Base-by-base conservation (phyloP, 2,797 vertebrate genomes). In the Helostoma temminkii region DNA sequence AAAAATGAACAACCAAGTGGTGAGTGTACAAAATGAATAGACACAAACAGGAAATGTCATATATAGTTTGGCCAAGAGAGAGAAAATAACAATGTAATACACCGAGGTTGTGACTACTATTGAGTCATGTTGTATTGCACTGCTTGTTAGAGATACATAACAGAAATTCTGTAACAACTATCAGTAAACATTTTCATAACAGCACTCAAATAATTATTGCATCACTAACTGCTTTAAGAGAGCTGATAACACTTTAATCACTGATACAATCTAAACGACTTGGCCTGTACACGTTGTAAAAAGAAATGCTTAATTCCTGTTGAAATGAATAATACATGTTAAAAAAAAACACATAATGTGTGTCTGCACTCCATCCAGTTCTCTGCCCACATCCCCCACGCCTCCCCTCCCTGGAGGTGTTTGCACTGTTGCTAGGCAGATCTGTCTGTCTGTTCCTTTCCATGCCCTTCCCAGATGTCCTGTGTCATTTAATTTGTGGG, bases 361-460 rank as follows among this genome's bases (percentile, higher is more conserved):
- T 58, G 74, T 75, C 64, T 77, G 70, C 53, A 9, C 58, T 70
- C 48, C 39, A 56, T 78, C 84, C 48, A 77, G 52, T 59, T 75
- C 56, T 16, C 59, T 68, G 57, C 72, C 46, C 26, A 34, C 80
- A 64, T 36, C 54, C 66, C 81, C 71, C 68, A 76, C 46, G 0
- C 50, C 32, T 65, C 65, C 72, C 64, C 66, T 86, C 78, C 69
- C 78, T 15, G 5, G 60, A 76, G 80, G 59, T 80, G 84, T 86
- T 83, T 82, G 68, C 45, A 30, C 85, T 88, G 92, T 91, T 90
- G 85, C 88, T 87, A 89, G 88, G 90, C 90, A 91, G 90, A 89
- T 84, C 45, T 77, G 15, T 66, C 48, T 14, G 19, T 63, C 66
- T 65, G 22, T 76, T 55, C 72, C 52, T 66, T n/a, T 30, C 32